Evolutionary conservation across 2,888 invertebrate genomes (phyloP), one percentile per base, ranked within the genome.

Genomic region (Drosophila pegasa): DNA sequence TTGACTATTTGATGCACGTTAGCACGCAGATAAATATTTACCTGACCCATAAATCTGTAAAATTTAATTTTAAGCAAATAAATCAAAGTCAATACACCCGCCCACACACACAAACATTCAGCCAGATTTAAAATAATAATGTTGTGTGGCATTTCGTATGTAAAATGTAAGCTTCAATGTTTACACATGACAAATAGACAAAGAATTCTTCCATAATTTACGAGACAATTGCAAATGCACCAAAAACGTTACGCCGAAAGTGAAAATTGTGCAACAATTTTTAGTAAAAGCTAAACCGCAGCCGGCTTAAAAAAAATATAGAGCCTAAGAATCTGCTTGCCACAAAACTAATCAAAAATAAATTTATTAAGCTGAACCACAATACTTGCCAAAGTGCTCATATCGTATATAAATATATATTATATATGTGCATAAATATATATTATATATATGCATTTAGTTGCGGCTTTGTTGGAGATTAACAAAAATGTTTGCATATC

Each of bases 31-130:
- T 69, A 71, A 75, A 75, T 75, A 68, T 78, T 78, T 68, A 12
- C 45, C 41, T 62, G 31, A 55, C 52, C 56, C 71, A 70, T 59
- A 79, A 65, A 72, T 65, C 74, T 61, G 59, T 58, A 59, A 75
- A 71, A 74, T 73, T 72, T 60, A 78, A 78, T 82, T 68, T 78
- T 47, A 60, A 50, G 70, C 73, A 77, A 80, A 85, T 85, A 83
- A 83, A 85, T 85, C 71, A 79, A 35, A 45, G 33, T 52, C 48
- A 57, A 82, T 45, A 59, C 14, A 70, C 35, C 45, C 48, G 38
- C 27, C 2, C 14, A 37, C 25, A 62, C 20, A 59, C 27, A 45
- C 37, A 43, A 16, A 18, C 20, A 48, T 10, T 16, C 7, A n/a
- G 12, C 7, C 4, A 20, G 8, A 8, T 12, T 31, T 20, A 54